Percentiles rank a stretch among this genome's conserved stretches.
Evolutionary conservation across 2,888 invertebrate species (phyloP).

Genomic region (Cantharis rufa): DNA sequence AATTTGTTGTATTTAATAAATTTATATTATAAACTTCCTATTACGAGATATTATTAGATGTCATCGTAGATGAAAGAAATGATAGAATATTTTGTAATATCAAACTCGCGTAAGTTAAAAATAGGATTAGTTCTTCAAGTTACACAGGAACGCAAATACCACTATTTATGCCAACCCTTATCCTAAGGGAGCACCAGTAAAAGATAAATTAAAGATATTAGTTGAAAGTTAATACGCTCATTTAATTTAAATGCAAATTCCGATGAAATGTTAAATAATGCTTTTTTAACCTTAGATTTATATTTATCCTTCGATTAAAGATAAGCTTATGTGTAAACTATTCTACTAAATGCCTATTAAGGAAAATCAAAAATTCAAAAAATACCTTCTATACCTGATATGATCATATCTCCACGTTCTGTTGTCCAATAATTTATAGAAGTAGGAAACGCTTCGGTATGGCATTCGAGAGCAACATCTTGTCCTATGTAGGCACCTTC

Average conservation of each 20-base stretch:
- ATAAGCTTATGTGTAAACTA: background rate
- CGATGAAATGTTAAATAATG: background rate
- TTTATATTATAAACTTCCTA: too few relatives aligned
- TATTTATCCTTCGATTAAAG: background rate
- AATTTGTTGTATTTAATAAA: too few relatives aligned
- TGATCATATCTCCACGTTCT: slow-evolving; percentile 88
- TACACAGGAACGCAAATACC: background rate
- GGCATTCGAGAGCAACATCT: slow-evolving; percentile 85
- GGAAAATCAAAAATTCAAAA: background rate
- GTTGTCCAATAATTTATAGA: slow-evolving; percentile 96
- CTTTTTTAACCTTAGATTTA: background rate
- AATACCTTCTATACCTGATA: slow-evolving; percentile 68
- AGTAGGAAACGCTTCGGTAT: slow-evolving; percentile 89
- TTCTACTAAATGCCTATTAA: background rate
- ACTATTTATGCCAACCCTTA: background rate
- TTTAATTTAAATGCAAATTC: background rate
- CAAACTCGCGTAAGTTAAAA: background rate
- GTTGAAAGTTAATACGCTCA: background rate
- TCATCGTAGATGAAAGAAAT: too few relatives aligned
- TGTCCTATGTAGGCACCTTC: slow-evolving; percentile 89
- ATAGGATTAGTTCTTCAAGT: background rate
- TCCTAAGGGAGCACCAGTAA: background rate
- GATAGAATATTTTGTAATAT: background rate
- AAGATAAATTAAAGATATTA: background rate
- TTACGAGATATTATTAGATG: background rate